These are phyloP conservation scores for Alcedo quadribrachys DNA, from an alignment of 2,797 vertebrate genomes.

Conservation along the genomic window DNA sequence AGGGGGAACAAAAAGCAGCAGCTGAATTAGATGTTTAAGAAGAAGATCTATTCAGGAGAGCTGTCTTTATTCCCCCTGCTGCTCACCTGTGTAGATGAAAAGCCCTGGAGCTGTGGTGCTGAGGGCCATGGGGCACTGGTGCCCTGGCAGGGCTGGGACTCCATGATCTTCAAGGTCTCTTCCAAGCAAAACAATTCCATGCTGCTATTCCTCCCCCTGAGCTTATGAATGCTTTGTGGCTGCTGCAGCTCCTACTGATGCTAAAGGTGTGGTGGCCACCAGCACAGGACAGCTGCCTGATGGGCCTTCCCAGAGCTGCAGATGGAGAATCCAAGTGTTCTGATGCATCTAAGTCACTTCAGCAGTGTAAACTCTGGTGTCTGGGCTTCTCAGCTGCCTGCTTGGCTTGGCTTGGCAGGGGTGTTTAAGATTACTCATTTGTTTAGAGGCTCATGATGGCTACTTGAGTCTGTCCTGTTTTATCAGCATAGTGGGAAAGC, in stretches of 20 bases:
- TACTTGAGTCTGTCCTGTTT: neutral
- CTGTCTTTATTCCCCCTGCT: neutral
- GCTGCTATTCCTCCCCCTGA: neutral
- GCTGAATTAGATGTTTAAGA: neutral
- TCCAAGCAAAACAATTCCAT: neutral
- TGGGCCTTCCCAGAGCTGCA: neutral
- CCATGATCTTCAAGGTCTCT: neutral
- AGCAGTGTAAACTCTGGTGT: neutral
- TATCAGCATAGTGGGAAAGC: neutral
- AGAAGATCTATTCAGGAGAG: neutral
- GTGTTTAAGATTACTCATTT: neutral
- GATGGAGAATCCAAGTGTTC: neutral
- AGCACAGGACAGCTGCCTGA: neutral
- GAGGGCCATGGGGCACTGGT: neutral
- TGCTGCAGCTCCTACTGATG: neutral
- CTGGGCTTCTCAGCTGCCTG: neutral
- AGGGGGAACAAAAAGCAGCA: neutral
- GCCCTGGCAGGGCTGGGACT: no score
- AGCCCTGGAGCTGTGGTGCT: neutral
- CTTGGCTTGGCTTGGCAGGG: neutral
- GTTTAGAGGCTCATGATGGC: neutral
- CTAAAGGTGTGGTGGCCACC: neutral
- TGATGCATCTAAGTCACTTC: neutral
- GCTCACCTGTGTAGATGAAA: neutral
- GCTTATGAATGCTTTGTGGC: neutral